Conservation (phyloP, 2,113 vertebrate species). For the Nettapus auritus region DNA sequence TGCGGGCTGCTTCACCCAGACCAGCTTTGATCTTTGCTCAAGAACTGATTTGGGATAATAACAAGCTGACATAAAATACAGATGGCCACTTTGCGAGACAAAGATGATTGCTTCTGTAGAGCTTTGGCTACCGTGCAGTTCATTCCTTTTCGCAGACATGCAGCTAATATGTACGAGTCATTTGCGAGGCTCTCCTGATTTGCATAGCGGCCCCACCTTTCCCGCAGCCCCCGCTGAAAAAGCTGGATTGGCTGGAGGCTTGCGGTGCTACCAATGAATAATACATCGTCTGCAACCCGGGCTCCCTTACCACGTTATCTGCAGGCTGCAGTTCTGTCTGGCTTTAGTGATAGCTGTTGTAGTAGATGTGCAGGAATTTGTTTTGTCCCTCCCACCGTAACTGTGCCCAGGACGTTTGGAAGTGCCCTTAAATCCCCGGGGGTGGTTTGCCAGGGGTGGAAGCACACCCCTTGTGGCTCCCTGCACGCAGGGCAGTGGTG, state of each 20-base stretch:
- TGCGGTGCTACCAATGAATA: conserved; percentile 49
- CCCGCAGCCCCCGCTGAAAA: conserved; percentile 29
- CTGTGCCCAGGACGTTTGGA: not conserved
- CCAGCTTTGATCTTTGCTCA: conserved; percentile 49
- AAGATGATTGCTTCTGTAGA: conserved; percentile 44
- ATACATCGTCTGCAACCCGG: conserved; percentile 65
- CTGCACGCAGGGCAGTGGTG: not conserved
- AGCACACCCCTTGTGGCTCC: not conserved
- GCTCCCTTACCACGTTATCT: conserved; percentile 20
- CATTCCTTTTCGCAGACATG: conserved; percentile 30
- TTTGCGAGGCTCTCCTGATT: conserved; percentile 55
- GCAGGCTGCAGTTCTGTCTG: conserved; percentile 10
- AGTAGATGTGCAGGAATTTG: conserved; percentile 30
- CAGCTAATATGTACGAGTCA: conserved; percentile 45
- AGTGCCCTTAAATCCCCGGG: not conserved
- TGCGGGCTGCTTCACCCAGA: not conserved
- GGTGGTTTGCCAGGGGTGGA: not conserved
- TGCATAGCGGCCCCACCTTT: conserved; percentile 46
- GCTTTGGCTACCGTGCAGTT: conserved; percentile 24
- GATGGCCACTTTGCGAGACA: conserved; percentile 58
- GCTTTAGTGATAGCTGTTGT: conserved; percentile 37
- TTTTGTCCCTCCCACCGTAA: conserved; percentile 10
- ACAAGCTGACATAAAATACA: conserved; percentile 43
- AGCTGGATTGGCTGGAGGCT: conserved; percentile 50
- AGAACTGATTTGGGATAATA: conserved; percentile 43